Conservation (phyloP, 2,113 vertebrate species). For the Colossoma macropomum region DNA sequence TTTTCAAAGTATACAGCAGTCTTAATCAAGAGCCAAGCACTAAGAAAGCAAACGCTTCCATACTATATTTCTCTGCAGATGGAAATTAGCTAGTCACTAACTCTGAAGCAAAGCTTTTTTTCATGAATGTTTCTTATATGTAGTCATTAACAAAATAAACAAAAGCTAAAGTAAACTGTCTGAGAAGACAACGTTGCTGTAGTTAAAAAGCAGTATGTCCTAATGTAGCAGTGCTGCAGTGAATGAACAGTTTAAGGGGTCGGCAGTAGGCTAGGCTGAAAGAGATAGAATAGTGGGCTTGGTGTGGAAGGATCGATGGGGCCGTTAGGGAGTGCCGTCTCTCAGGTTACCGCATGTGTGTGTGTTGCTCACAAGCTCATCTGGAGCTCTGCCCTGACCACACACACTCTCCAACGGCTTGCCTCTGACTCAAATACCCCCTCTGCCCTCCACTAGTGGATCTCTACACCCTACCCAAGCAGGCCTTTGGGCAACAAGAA, state of each 20-base stretch:
- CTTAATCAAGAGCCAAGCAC: neutral
- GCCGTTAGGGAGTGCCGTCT: slow-evolving; percentile 55
- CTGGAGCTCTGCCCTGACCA: slow-evolving; percentile 59
- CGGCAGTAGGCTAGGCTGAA: neutral
- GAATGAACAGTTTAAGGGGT: slow-evolving; percentile 16
- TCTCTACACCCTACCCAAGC: neutral
- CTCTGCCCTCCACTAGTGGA: slow-evolving; percentile 30
- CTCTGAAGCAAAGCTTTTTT: neutral
- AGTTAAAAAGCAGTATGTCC: neutral
- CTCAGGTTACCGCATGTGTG: slow-evolving; percentile 59
- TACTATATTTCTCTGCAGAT: neutral
- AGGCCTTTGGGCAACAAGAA: neutral
- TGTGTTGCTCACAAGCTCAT: slow-evolving; percentile 44
- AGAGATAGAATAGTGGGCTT: slow-evolving; percentile 30
- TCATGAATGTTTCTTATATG: neutral
- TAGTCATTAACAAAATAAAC: neutral
- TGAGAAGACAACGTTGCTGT: neutral
- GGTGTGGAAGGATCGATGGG: slow-evolving; percentile 58
- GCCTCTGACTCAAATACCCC: neutral
- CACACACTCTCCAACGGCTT: slow-evolving; percentile 34
- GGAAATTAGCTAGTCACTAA: neutral
- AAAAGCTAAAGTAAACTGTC: neutral
- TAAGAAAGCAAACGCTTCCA: too few species aligned
- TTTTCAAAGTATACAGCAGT: too few species aligned
- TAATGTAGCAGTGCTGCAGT: slow-evolving; percentile 1